Evolutionary conservation across 1,140 invertebrate species (phyloP).

Genomic region (Diachasmimorpha longicaudata): DNA sequence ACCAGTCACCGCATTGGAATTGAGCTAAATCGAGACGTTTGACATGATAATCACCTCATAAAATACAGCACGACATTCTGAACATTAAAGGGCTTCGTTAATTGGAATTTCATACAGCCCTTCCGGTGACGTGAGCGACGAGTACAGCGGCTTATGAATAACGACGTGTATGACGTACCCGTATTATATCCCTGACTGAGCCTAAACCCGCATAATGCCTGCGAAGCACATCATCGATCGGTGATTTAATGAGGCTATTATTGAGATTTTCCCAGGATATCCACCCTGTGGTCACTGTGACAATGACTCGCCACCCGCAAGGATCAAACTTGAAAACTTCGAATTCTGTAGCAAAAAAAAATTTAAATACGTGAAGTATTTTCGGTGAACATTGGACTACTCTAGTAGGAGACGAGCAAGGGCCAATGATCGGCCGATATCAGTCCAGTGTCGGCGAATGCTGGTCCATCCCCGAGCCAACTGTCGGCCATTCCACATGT

Average conservation of each 20-base stretch:
- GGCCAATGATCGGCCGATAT: too few relatives aligned
- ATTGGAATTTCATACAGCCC: constrained; percentile 22
- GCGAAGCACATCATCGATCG: background rate
- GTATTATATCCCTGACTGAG: constrained; percentile 12
- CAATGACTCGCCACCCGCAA: background rate
- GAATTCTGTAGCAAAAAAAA: too few relatives aligned
- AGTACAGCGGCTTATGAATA: constrained; percentile 18
- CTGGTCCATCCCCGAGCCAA: too few relatives aligned
- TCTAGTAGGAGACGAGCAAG: too few relatives aligned
- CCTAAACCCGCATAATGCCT: constrained; percentile 21
- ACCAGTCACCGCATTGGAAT: background rate
- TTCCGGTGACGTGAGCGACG: background rate
- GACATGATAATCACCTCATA: constrained; percentile 1
- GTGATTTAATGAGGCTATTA: background rate
- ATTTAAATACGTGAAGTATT: too few relatives aligned
- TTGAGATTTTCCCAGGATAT: background rate
- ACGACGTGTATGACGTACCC: constrained; percentile 20
- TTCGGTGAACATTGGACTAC: too few relatives aligned
- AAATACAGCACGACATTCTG: background rate
- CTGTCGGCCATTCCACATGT: too few relatives aligned
- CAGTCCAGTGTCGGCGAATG: too few relatives aligned
- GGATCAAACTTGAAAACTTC: too few relatives aligned
- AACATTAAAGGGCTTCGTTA: constrained; percentile 23
- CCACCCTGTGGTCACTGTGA: background rate
- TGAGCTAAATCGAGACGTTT: background rate